Evolutionary conservation across 2,888 invertebrate genomes (phyloP), one percentile per base, ranked within the genome.

Genomic region (Apamea anceps): DNA sequence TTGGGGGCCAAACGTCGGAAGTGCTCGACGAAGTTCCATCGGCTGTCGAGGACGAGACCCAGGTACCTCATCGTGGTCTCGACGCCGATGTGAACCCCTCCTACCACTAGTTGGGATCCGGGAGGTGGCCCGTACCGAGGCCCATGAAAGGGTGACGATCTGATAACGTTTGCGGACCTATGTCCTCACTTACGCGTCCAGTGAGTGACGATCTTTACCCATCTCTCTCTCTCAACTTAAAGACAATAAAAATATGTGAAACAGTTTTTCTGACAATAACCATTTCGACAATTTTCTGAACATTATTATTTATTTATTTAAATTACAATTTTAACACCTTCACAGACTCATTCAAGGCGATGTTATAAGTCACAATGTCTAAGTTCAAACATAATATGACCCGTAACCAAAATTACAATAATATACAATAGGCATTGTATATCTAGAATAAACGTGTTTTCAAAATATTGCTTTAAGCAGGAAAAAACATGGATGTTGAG

Each of bases 241-340:
- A 15, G 15, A 7, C 15, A 28, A 28, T 15, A 28, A 62, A 62
- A 28, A 62, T 62, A 37, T 63, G 21, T 5, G 37, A 37, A 37
- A 65, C 5, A 63, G 21, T 12, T 63, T 18, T 63, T 32, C 21
- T 1, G 2, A 18, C 10, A 37, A 4, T 65, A 12, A 37, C 5
- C 21, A 12, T 37, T 65, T 37, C 21, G 10, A 21, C 4, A 37
- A 10, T 37, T 21, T 65, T 37, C 37, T 37, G 65, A 65, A 37
- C n/a, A 60, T 60, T n/a, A n/a, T n/a, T 57, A 25, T 57, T 57
- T n/a, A 57, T 57, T n/a, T 60, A 60, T 60, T 60, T 60, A 60
- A 60, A 60, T 60, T 60, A 60, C 12, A 60, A 60, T n/a, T 60
- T n/a, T n/a, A 60, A 60, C 57, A n/a, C 57, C 57, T 60, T 12